Percentiles rank a stretch among this genome's conserved stretches.
phyloP scores from a whole-genome alignment of 2,888 invertebrate species.

The Eristalis arbustorum region DNA sequence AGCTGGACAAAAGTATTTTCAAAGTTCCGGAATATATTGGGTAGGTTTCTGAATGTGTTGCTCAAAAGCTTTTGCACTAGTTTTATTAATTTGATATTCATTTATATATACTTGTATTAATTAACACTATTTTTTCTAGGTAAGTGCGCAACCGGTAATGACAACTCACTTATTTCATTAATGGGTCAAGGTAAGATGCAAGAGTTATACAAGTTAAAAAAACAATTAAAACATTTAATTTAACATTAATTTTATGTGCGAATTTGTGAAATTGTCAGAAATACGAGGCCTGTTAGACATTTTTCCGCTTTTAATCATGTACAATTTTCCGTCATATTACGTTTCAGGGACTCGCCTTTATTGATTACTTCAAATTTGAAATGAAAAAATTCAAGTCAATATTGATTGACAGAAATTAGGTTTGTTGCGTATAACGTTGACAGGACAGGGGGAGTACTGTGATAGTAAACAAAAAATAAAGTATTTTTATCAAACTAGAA shows the following conservation, averaged over 20 bases:
- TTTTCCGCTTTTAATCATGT: too few relatives aligned
- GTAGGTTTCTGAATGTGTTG: slow-evolving; percentile 49
- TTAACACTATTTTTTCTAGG: slow-evolving; percentile 46
- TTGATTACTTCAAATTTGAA: neutral
- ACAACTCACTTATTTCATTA: slow-evolving; percentile 64
- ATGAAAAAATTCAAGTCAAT: neutral
- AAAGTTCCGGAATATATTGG: slow-evolving; percentile 71
- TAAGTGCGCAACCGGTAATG: slow-evolving; percentile 69
- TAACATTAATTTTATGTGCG: neutral
- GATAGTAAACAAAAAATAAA: neutral
- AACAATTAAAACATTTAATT: neutral
- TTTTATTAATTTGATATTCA: neutral
- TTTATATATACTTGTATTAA: neutral
- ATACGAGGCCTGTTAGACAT: neutral
- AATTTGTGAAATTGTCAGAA: neutral
- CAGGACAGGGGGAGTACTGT: neutral
- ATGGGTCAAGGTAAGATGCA: slow-evolving; percentile 61
- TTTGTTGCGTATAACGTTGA: neutral
- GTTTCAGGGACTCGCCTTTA: neutral
- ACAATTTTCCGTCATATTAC: neutral
- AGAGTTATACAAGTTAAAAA: slow-evolving; percentile 45
- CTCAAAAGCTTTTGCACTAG: slow-evolving; percentile 33
- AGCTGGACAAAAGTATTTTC: slow-evolving; percentile 76
- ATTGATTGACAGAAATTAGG: neutral
- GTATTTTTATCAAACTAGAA: neutral